Base-by-base conservation (phyloP, 2,113 vertebrate genomes). In the Trochalopteron elliotii region DNA sequence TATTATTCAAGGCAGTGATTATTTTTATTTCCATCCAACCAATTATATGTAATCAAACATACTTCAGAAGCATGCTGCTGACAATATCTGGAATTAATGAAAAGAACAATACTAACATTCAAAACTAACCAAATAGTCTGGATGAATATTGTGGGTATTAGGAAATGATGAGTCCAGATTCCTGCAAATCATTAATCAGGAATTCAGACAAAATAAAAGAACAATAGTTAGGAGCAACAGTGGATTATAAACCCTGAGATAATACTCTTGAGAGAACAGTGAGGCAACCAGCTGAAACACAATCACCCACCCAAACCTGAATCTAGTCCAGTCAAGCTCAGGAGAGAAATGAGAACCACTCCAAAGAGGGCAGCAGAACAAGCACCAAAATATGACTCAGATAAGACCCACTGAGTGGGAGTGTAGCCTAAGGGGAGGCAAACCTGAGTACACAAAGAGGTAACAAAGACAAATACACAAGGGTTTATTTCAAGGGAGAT, bases 251-350 rank as follows among this genome's bases (percentile, higher is more conserved):
- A 61, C 11, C 17, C 52, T 2, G 2, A 39, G 71, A 52, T 18
- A 65, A 60, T 2, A 8, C 17, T 17, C 19, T 7, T 28, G 56
- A 47, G 50, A 52, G 60, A 42, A 4, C 5, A 70, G 20, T 1
- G n/a, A 74, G 52, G 42, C 30, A 91, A 28, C 3, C 11, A 61
- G n/a, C 7, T 77, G 64, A 31, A 47, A 33, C 40, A 33, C 31
- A 53, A 17, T 5, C 50, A 56, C 19, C 39, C 25, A 52, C 19
- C 16, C 35, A 42, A 37, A 42, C 14, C 9, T 30, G 8, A 28
- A 11, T 2, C 12, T 0, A 42, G 42, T 1, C 11, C 63, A 24
- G 2, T 8, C 9, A n/a, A 57, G 27, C 23, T 68, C 21, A 10
- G 8, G 17, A 24, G n/a, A 68, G 40, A 47, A 52, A 7, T 1